Evolutionary conservation across 2,113 vertebrate genomes (phyloP).

Genomic region (Mystacornis crossleyi): DNA sequence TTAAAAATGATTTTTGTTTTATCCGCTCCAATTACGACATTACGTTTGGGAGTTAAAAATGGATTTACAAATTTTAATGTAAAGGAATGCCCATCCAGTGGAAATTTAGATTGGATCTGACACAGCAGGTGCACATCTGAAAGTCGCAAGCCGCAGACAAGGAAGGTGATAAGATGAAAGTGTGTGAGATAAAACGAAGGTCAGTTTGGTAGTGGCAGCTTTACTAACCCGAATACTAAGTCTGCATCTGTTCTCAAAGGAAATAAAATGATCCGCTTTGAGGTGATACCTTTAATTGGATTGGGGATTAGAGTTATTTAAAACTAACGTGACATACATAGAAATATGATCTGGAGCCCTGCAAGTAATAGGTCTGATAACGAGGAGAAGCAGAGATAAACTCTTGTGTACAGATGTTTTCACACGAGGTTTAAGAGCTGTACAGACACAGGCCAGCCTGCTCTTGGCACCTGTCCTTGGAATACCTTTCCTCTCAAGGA

Average conservation of each 20-base stretch:
- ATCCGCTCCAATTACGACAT: background rate
- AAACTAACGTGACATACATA: background rate
- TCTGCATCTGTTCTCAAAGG: slow-evolving; percentile 29
- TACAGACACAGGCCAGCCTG: background rate
- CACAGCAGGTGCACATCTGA: background rate
- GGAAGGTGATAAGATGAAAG: slow-evolving; percentile 38
- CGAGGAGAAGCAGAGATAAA: background rate
- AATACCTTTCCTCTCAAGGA: background rate
- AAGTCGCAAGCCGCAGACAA: background rate
- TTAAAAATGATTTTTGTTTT: background rate
- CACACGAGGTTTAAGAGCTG: background rate
- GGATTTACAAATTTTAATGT: slow-evolving; percentile 22
- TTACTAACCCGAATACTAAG: slow-evolving; percentile 27
- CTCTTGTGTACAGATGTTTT: background rate
- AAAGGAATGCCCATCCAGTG: background rate
- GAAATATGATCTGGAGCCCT: background rate
- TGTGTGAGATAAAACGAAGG: slow-evolving; percentile 61
- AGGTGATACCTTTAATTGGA: slow-evolving; percentile 53
- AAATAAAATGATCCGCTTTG: slow-evolving; percentile 30
- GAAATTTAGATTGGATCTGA: slow-evolving; percentile 42
- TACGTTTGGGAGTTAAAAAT: background rate
- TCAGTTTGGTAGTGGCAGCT: slow-evolving; percentile 36
- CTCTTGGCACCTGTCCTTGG: background rate
- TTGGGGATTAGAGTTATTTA: slow-evolving; percentile 55
- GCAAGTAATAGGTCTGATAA: background rate